Percentiles rank a stretch among this genome's conserved stretches.
Evolutionary conservation across 2,797 vertebrate genomes (phyloP).

Genomic region (Chelidonichthys spinosus): DNA sequence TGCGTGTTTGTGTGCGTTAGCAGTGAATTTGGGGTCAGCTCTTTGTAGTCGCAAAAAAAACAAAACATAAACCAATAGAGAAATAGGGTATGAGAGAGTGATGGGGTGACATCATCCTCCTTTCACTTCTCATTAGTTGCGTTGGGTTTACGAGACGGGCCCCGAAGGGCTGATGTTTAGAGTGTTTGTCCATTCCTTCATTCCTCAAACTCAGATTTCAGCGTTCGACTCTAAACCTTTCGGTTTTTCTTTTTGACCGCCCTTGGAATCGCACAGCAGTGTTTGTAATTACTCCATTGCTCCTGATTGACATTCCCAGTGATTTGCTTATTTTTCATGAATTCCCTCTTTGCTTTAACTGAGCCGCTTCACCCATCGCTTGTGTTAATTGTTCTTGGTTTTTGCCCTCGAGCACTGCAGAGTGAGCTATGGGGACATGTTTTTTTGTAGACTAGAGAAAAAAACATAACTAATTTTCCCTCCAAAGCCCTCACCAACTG

Average conservation of each 20-base stretch:
- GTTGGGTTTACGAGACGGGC: conserved; percentile 56
- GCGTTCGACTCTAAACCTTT: conserved; percentile 64
- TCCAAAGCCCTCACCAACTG: conserved; percentile 86
- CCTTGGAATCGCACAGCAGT: conserved; percentile 68
- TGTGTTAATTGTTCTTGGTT: conserved; percentile 82
- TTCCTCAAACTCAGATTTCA: conserved; percentile 68
- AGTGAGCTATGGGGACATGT: conserved; percentile 85
- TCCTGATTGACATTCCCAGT: conserved; percentile 80
- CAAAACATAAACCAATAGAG: conserved; percentile 45
- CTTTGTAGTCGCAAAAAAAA: conserved; percentile 37
- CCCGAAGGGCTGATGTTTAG: conserved; percentile 64
- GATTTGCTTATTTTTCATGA: conserved; percentile 85
- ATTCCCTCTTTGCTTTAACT: conserved; percentile 76
- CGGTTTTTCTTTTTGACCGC: conserved; percentile 62
- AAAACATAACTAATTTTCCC: conserved; percentile 89
- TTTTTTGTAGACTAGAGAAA: conserved; percentile 85
- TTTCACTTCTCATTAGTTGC: conserved; percentile 74
- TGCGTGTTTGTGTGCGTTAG: conserved; percentile 15
- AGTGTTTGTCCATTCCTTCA: conserved; percentile 68
- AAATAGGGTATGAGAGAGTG: conserved; percentile 58
- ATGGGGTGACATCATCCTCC: conserved; percentile 77
- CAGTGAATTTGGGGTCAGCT: conserved; percentile 41
- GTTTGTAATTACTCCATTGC: conserved; percentile 77
- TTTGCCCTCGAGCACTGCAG: conserved; percentile 74
- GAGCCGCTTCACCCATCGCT: conserved; percentile 71